Conservation (phyloP, 2,113 vertebrate genomes). For the Aptenodytes patagonicus region DNA sequence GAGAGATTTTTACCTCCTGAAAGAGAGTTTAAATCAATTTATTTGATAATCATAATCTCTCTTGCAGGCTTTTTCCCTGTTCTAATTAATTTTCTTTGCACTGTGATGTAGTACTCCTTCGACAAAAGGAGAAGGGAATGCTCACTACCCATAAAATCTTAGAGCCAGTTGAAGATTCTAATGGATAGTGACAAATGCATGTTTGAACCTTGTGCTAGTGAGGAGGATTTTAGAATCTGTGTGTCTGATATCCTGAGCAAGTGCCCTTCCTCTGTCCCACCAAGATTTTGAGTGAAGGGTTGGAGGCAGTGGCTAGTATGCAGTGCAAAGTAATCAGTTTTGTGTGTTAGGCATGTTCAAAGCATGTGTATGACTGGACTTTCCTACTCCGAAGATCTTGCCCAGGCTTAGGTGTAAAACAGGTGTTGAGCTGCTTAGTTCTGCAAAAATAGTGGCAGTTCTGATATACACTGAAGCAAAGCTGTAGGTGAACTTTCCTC, state of each 20-base stretch:
- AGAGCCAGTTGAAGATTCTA: background rate
- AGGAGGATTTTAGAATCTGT: background rate
- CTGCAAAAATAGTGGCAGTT: background rate
- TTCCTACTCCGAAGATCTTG: background rate
- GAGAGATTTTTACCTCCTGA: background rate
- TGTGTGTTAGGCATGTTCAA: background rate
- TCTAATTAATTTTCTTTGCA: background rate
- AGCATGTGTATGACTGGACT: background rate
- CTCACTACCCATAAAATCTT: background rate
- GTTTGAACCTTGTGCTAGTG: background rate
- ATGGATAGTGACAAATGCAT: background rate
- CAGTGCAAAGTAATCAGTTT: background rate
- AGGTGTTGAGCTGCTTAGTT: background rate
- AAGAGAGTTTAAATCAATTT: background rate
- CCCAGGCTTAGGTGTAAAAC: background rate
- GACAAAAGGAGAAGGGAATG: background rate
- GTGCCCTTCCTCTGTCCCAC: background rate
- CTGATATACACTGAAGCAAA: background rate
- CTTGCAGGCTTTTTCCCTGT: background rate
- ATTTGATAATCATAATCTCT: background rate
- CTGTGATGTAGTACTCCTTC: background rate
- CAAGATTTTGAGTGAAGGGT: background rate
- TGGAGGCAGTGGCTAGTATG: rapidly evolving
- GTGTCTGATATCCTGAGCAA: background rate
- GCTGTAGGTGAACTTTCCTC: background rate